A percentile compares a stretch with the other conserved stretches of the same genome.
Evolutionary conservation across 2,797 vertebrate species (phyloP).

Genomic region (Tokudaia muenninki): DNA sequence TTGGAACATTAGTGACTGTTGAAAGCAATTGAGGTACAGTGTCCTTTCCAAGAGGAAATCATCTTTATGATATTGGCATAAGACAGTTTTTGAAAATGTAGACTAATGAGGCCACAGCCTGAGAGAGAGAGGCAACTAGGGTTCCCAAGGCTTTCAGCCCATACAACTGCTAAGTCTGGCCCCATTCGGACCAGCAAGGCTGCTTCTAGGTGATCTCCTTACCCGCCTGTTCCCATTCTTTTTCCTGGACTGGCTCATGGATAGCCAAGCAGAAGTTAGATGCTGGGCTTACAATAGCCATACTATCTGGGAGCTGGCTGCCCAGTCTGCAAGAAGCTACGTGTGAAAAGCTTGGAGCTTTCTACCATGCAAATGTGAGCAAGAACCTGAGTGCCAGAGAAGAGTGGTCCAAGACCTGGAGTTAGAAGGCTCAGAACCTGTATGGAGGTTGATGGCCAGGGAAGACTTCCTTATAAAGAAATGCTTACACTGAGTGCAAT

Average conservation of each 20-base stretch:
- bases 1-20: constrained; percentile 78
- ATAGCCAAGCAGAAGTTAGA: accelerated
- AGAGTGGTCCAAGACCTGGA: background rate
- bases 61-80: constrained; percentile 70
- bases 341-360: background rate
- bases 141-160: background rate
- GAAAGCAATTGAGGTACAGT: constrained; percentile 79
- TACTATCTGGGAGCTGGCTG: background rate
- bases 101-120: constrained; percentile 60
- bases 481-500: background rate
- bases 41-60: constrained; percentile 80
- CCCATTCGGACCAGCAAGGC: background rate
- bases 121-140: background rate
- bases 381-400: background rate
- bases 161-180: background rate
- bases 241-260: background rate
- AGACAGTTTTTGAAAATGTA: constrained; percentile 74
- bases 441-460: background rate
- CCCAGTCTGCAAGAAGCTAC: background rate
- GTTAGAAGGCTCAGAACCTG: background rate
- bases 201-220: background rate
- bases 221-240: background rate
- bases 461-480: background rate
- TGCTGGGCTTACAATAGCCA: background rate
- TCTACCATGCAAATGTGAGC: background rate